Evolutionary conservation across 2,888 invertebrate genomes (phyloP), one percentile per base, ranked within the genome.

Genomic region (Ellobium chinense): DNA sequence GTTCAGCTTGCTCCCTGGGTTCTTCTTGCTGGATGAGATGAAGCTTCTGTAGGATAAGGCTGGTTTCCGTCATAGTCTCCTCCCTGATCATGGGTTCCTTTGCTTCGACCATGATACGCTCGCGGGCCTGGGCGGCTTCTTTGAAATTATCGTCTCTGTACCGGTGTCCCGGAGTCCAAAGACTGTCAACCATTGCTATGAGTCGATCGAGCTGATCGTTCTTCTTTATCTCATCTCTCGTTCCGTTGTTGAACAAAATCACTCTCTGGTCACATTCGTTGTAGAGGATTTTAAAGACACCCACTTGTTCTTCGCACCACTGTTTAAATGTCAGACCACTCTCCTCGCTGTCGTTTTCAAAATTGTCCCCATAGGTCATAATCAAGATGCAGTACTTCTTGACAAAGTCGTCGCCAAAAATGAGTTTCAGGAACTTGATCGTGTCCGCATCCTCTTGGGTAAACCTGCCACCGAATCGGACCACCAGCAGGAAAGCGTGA

Each of bases 1-100:
- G 31, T 1, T 12, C 24, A 1, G 58, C n/a, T 24, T 34, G 58
- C n/a, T 36, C n/a, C 24, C 36, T 1, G 5, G 36, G 72, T 5
- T 31, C 56, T 21, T 31, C 36, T 31, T 34, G 56, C 12, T 58
- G 72, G 24, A 72, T 34, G 2, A 5, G 29, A 21, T 56, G 58
- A 34, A 72, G 36, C 34, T 72, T 27, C 9, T 72, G 72, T n/a
- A 72, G 54, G 24, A 72, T 72, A 14, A 72, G 72, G 24, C 72
- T 58, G n/a, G 34, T 34, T n/a, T 72, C 72, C 72, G 36, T 56
- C 9, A 72, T 34, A 31, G 36, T 72, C 14, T 58, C 58, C 36
- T 72, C 72, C 4, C 60, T 56, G 9, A 72, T 60, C 14, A 58
- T 2, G 9, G 60, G 58, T 21, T 2, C n/a, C 24, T 36, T 58